A percentile compares a stretch with the other conserved stretches of the same genome.
Evolutionary conservation across 2,797 vertebrate species (phyloP).

Genomic region (Phrynocephalus guinanensis): DNA sequence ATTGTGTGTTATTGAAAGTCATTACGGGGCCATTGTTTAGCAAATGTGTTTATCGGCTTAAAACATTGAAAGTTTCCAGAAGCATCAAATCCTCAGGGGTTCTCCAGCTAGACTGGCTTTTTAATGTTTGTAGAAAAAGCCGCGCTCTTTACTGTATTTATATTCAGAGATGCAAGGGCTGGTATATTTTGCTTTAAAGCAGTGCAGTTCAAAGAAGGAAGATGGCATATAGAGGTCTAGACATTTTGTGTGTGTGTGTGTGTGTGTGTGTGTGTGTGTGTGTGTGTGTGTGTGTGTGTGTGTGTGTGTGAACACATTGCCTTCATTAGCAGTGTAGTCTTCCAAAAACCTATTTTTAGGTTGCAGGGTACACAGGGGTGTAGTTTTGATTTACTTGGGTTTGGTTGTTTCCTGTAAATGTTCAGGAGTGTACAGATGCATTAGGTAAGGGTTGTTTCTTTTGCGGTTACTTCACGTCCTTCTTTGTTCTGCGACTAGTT

Average conservation of each 20-base stretch:
- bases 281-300: not conserved
- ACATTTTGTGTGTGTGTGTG: not conserved
- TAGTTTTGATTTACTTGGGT: not conserved
- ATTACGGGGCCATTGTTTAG: conserved; percentile 45
- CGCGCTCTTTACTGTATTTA: conserved; percentile 22
- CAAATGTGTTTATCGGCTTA: conserved; percentile 58
- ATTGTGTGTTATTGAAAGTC: conserved; percentile 61
- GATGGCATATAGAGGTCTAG: not conserved
- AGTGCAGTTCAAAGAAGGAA: conserved; percentile 17
- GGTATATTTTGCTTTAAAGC: conserved; percentile 9
- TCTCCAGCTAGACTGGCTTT: conserved; percentile 37
- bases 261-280: not conserved
- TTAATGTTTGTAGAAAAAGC: conserved; percentile 16
- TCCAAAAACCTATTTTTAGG: conserved; percentile 1
- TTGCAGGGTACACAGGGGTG: no score
- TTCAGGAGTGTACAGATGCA: no score
- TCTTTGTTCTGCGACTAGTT: no score
- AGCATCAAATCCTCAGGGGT: conserved; percentile 31
- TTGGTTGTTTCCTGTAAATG: not conserved
- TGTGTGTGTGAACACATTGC: not conserved
- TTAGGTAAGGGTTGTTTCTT: no score
- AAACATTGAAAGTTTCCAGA: conserved; percentile 60
- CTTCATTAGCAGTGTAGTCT: conserved; percentile 18
- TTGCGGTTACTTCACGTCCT: no score
- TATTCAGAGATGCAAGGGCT: not conserved